phyloP scores from a whole-genome alignment of 2,888 invertebrate genomes.

The Lomographa bimaculata region DNA sequence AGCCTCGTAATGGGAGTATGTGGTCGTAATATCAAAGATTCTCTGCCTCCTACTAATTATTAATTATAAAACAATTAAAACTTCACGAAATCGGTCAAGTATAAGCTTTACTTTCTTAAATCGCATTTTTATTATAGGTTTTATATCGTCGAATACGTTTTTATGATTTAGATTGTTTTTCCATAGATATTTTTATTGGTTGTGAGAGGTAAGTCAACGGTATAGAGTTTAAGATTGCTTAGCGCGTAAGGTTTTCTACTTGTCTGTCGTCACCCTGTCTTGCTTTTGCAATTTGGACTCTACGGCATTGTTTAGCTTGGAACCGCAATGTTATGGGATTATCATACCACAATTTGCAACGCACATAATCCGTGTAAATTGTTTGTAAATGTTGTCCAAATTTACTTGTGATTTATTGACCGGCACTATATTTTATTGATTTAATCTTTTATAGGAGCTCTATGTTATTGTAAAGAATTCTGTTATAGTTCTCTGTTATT shows the following conservation, averaged over 20 bases:
- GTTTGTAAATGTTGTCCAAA: constrained; percentile 15
- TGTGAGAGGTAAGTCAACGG: constrained; percentile 51
- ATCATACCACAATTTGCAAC: constrained; percentile 16
- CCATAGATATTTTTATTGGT: too few relatives aligned
- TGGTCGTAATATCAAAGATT: constrained; percentile 80
- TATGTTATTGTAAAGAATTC: too few relatives aligned
- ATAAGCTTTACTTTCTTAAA: constrained; percentile 54
- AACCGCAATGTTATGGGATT: constrained; percentile 23
- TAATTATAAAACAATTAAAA: constrained; percentile 34
- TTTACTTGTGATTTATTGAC: too few relatives aligned
- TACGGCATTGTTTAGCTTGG: constrained; percentile 29
- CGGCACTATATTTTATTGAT: too few relatives aligned
- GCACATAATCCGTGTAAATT: constrained; percentile 21
- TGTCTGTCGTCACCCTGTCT: constrained; percentile 63
- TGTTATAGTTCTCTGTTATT: too few relatives aligned
- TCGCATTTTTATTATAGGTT: constrained; percentile 32
- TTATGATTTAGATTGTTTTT: too few relatives aligned
- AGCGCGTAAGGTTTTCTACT: constrained; percentile 29
- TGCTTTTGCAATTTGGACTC: constrained; percentile 49
- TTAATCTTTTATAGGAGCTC: too few relatives aligned
- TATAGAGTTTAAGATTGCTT: constrained; percentile 43
- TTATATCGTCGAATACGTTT: too few relatives aligned
- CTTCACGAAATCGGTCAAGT: constrained; percentile 44
- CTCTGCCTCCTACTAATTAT: constrained; percentile 60
- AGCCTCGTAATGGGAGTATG: constrained; percentile 77